Evolutionary conservation across 64 coral and sea anemone species (phyloP).

Genomic region (Pocillopora verrucosa): DNA sequence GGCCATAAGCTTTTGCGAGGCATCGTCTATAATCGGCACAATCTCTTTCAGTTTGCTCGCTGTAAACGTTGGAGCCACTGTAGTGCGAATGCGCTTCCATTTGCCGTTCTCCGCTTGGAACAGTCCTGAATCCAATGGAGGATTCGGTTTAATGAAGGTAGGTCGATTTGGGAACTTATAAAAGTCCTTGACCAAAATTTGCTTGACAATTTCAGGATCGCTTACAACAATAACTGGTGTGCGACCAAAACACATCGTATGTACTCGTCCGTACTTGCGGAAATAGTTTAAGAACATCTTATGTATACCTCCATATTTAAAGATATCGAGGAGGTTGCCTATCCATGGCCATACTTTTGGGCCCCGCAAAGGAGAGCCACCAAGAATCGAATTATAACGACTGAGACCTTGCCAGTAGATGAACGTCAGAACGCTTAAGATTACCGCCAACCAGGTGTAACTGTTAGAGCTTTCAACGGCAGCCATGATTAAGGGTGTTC

Average conservation of each 20-base stretch:
- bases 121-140: slow-evolving; percentile 43
- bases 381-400: slow-evolving; percentile 13
- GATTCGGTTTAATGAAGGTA: slow-evolving; percentile 15
- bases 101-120: slow-evolving; percentile 23
- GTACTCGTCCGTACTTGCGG: slow-evolving; percentile 60
- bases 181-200: slow-evolving; percentile 78
- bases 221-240: slow-evolving; percentile 50
- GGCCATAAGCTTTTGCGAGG: not conserved
- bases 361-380: slow-evolving; percentile 23
- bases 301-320: slow-evolving; percentile 68
- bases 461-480: too few species aligned
- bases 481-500: too few species aligned
- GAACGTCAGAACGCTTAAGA: not conserved
- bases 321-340: slow-evolving; percentile 58
- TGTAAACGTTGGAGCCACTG: slow-evolving; percentile 63
- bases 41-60: slow-evolving; percentile 64
- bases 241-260: slow-evolving; percentile 47
- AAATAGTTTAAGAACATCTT: slow-evolving; percentile 58
- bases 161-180: slow-evolving; percentile 64
- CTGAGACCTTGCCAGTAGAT: slow-evolving; percentile 56
- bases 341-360: slow-evolving; percentile 60
- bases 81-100: slow-evolving; percentile 68
- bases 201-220: slow-evolving; percentile 78
- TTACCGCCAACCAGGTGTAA: too few species aligned
- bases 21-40: slow-evolving; percentile 47